phyloP scores from a whole-genome alignment of 2,113 vertebrate species.

The Daphoenositta chrysoptera region DNA sequence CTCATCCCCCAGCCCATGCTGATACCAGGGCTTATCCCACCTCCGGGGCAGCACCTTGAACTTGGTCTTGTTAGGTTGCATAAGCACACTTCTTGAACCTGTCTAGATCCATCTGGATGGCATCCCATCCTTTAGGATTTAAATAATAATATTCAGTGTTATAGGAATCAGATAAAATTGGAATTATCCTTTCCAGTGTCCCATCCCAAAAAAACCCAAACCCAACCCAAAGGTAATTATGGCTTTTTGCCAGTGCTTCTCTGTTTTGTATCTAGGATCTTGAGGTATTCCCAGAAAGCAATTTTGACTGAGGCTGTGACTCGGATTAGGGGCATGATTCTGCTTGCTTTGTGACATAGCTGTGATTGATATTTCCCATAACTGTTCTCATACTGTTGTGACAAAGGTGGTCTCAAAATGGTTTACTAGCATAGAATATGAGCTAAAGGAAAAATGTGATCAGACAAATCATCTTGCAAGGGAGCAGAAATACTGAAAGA shows the following conservation, averaged over 20 bases:
- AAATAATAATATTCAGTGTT: not conserved
- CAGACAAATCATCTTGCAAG: not conserved
- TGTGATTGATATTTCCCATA: not conserved
- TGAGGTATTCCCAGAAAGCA: not conserved
- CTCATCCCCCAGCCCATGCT: not conserved
- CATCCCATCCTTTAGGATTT: not conserved
- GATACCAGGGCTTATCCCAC: not conserved
- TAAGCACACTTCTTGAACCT: not conserved
- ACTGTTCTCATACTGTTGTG: not conserved
- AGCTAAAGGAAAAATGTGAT: not conserved
- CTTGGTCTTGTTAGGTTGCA: not conserved
- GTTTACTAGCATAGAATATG: not conserved
- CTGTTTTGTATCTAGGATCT: not conserved
- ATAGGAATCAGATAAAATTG: not conserved
- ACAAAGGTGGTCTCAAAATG: not conserved
- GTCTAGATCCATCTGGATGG: no score
- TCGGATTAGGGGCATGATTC: not conserved
- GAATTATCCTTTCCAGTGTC: not conserved
- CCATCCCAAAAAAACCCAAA: not conserved
- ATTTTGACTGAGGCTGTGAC: not conserved
- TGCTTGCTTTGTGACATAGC: not conserved
- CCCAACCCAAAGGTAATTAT: not conserved
- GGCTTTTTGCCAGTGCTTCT: not conserved
- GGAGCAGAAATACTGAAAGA: not conserved
- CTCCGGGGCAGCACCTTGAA: not conserved